These are phyloP conservation scores for Gymnarchus niloticus DNA, from an alignment of 2,113 vertebrate species.

Conservation along the genomic window DNA sequence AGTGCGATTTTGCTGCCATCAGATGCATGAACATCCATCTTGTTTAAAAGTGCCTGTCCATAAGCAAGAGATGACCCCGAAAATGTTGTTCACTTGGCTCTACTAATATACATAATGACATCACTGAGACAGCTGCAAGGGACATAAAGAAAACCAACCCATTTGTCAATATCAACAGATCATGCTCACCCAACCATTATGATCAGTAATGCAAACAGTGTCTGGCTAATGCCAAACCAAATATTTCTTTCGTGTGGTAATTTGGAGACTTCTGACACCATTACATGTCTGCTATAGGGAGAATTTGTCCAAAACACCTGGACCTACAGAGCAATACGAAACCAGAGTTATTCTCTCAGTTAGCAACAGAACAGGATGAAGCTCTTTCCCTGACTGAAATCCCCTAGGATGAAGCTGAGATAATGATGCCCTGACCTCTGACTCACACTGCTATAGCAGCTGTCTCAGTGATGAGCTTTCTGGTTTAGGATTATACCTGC, in stretches of 20 bases:
- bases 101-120: conserved; percentile 52
- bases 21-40: neutral
- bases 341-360: neutral
- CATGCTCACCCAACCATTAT: conserved; percentile 48
- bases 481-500: too few relatives aligned
- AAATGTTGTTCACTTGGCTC: conserved; percentile 41
- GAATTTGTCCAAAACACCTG: conserved; percentile 16
- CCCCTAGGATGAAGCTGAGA: neutral
- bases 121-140: conserved; percentile 44
- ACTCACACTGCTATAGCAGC: too few relatives aligned
- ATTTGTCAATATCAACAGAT: conserved; percentile 39
- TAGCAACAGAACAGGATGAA: neutral
- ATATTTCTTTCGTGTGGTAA: conserved; percentile 14
- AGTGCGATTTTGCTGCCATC: neutral
- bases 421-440: neutral
- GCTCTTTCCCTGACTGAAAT: neutral
- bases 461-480: too few relatives aligned
- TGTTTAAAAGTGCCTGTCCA: conserved; percentile 26
- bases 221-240: neutral
- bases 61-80: conserved; percentile 16
- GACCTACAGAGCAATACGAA: neutral
- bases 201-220: neutral
- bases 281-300: neutral
- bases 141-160: conserved; percentile 26
- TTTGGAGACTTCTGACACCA: neutral